These are phyloP conservation scores for Hycleus phaleratus DNA, from an alignment of 1,140 invertebrate species.

Conservation along the genomic window DNA sequence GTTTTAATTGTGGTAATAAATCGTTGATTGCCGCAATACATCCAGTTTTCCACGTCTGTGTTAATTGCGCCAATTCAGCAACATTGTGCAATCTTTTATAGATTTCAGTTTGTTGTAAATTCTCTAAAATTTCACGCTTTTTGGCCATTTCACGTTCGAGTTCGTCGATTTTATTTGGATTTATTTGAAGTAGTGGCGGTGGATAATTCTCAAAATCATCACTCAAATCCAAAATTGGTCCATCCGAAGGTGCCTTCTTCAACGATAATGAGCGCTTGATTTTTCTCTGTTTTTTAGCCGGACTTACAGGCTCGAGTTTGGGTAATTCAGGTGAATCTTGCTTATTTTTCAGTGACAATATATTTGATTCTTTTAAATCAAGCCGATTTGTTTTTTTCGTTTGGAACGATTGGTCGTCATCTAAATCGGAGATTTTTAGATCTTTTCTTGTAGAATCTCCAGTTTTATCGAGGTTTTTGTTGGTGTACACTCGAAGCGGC, in stretches of 20 bases:
- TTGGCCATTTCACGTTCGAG: slow-evolving; percentile 6
- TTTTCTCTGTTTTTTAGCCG: background rate
- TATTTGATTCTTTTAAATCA: no score
- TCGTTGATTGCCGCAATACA: slow-evolving; percentile 19
- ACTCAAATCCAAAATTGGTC: background rate
- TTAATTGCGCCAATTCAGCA: slow-evolving; percentile 15
- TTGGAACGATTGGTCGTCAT: background rate
- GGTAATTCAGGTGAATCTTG: background rate
- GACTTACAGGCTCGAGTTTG: background rate
- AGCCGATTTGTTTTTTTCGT: background rate
- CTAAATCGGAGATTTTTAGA: no score
- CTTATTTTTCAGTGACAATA: no score
- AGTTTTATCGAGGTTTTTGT: no score
- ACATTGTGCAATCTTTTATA: slow-evolving; percentile 25
- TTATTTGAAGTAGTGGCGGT: background rate
- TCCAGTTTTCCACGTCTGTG: slow-evolving; percentile 17
- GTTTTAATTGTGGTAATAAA: slow-evolving; percentile 19
- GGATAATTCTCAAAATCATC: background rate
- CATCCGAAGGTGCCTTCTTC: background rate
- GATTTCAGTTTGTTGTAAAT: slow-evolving; percentile 21
- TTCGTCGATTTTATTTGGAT: slow-evolving; percentile 8
- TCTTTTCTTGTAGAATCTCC: no score
- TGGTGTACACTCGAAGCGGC: no score
- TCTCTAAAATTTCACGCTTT: slow-evolving; percentile 21
- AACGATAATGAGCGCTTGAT: slow-evolving; percentile 1